These are phyloP conservation scores for Schizotus pectinicornis DNA, from an alignment of 2,888 invertebrate species.

Conservation along the genomic window DNA sequence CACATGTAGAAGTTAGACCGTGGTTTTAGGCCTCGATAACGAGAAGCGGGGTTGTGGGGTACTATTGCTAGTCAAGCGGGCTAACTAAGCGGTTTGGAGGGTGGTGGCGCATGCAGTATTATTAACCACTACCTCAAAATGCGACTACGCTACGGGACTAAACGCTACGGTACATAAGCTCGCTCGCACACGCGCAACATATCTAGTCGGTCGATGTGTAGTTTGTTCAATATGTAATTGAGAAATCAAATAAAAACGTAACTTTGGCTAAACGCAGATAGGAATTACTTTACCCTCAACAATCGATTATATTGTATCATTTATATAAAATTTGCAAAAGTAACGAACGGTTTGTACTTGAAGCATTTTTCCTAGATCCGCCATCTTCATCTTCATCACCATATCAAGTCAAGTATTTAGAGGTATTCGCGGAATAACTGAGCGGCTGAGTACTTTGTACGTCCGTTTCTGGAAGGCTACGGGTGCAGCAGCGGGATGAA, in stretches of 20 bases:
- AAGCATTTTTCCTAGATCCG: conserved; percentile 66
- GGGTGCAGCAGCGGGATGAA: conserved; percentile 46
- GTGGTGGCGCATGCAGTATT: conserved; percentile 46
- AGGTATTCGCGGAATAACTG: conserved; percentile 51
- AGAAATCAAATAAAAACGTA: conserved; percentile 22
- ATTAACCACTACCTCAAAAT: conserved; percentile 27
- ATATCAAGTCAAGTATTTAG: conserved; percentile 25
- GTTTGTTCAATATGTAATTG: conserved; percentile 2
- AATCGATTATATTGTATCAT: conserved; percentile 55
- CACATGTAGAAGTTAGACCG: conserved; percentile 44
- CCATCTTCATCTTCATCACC: conserved; percentile 47
- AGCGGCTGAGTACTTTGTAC: conserved; percentile 52
- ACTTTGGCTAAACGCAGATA: conserved; percentile 51
- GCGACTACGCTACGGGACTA: conserved; percentile 32
- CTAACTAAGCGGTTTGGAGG: conserved; percentile 43
- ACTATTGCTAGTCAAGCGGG: conserved; percentile 20
- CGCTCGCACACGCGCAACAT: conserved; percentile 53
- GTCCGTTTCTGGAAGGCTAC: conserved; percentile 54
- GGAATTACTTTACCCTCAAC: conserved; percentile 57
- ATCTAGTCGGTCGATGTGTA: conserved; percentile 53
- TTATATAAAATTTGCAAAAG: conserved; percentile 75
- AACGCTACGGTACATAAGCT: conserved; percentile 43
- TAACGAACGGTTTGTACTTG: conserved; percentile 75
- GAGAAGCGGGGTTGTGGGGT: conserved; percentile 33
- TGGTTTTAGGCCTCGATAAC: conserved; percentile 52